phyloP scores from a whole-genome alignment of 2,888 invertebrate species.

The Drosophila kokeensis region DNA sequence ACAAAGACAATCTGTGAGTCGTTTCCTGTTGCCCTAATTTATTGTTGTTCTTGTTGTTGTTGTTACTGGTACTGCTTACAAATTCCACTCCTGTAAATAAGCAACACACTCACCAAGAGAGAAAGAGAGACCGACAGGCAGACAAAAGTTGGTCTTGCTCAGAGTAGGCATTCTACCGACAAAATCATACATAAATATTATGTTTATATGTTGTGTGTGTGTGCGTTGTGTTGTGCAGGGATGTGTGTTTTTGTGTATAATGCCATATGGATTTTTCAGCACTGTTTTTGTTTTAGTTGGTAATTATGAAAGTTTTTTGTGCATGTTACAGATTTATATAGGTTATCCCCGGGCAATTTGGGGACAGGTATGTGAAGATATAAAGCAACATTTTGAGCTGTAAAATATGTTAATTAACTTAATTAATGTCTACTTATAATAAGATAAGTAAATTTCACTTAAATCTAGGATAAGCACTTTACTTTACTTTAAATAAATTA shows the following conservation, averaged over 20 bases:
- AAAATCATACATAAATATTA: constrained; percentile 70
- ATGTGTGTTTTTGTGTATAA: constrained; percentile 29
- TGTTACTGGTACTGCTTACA: constrained; percentile 51
- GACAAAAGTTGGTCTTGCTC: constrained; percentile 64
- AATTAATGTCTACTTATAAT: neutral
- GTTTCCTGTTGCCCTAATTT: constrained; percentile 60
- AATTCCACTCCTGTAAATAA: constrained; percentile 70
- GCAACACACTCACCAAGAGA: constrained; percentile 21
- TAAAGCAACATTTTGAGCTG: neutral
- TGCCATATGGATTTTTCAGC: constrained; percentile 50
- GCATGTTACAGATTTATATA: constrained; percentile 45
- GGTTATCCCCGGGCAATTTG: constrained; percentile 25
- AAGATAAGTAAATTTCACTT: neutral
- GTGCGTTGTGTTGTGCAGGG: constrained; percentile 23
- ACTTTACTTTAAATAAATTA: constrained; percentile 1
- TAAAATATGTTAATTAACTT: constrained; percentile 4
- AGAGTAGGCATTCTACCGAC: constrained; percentile 45
- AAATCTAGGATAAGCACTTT: too few species aligned
- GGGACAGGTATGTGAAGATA: constrained; percentile 3
- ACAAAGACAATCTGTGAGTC: constrained; percentile 67
- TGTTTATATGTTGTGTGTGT: constrained; percentile 40
- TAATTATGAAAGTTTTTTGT: constrained; percentile 63
- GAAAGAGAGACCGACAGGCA: constrained; percentile 10
- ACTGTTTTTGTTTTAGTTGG: constrained; percentile 51
- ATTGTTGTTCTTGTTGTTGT: constrained; percentile 34